Percentiles rank a stretch among this genome's conserved stretches.
Evolutionary conservation across 1,140 invertebrate species (phyloP).

Genomic region (Camponotus floridanus): DNA sequence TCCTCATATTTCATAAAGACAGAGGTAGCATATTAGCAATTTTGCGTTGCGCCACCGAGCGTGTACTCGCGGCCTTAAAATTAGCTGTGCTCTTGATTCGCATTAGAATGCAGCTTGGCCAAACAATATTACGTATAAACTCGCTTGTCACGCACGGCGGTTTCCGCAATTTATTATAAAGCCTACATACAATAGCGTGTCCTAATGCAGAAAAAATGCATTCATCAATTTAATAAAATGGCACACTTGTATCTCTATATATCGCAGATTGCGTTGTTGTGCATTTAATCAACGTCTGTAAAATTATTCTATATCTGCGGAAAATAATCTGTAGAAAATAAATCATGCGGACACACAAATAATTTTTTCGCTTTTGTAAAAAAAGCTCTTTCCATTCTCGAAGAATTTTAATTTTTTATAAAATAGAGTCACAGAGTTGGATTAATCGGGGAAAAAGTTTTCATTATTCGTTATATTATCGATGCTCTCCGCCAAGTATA

Average conservation of each 20-base stretch:
- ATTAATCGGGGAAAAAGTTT: neutral
- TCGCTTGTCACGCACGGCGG: slow-evolving; percentile 53
- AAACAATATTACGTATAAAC: slow-evolving; percentile 65
- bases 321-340: neutral
- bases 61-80: slow-evolving; percentile 58
- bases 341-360: neutral
- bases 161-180: slow-evolving; percentile 63
- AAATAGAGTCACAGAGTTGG: too few relatives aligned
- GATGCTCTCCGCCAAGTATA: neutral
- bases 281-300: slow-evolving; percentile 16
- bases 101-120: slow-evolving; percentile 55
- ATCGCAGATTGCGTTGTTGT: neutral
- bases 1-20: slow-evolving; percentile 53
- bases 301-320: neutral
- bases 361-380: neutral
- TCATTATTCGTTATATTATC: neutral
- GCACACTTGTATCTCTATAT: slow-evolving; percentile 14
- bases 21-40: slow-evolving; percentile 55
- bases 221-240: slow-evolving; percentile 53
- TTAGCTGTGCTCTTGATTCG: slow-evolving; percentile 61
- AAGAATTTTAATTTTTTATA: too few relatives aligned
- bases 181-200: slow-evolving; percentile 17
- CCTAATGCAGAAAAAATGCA: slow-evolving; percentile 40
- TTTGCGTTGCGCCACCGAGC: slow-evolving; percentile 50
- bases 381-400: neutral